Conservation (phyloP, 1,140 invertebrate species). For the Drosophila malerkotliana region DNA sequence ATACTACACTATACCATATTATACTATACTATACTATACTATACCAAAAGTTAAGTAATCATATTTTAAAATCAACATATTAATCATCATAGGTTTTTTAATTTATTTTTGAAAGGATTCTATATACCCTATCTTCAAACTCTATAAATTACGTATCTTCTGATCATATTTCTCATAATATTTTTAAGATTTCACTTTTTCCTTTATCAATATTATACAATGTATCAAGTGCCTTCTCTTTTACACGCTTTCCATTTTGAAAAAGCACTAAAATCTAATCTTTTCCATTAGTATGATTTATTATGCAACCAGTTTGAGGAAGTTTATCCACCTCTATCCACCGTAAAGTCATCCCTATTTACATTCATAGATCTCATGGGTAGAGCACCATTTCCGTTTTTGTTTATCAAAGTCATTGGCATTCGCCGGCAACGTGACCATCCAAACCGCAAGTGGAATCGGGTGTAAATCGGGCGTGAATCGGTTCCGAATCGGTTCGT, state of each 20-base stretch:
- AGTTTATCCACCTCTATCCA: not conserved
- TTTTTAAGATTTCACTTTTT: not conserved
- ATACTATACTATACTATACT: no score
- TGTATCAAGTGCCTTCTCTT: not conserved
- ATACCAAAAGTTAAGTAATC: no score
- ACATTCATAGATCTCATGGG: conserved; percentile 4
- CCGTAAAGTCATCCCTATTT: not conserved
- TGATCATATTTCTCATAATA: not conserved
- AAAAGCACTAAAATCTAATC: not conserved
- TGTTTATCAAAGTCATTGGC: conserved; percentile 47
- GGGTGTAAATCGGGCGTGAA: conserved; percentile 33
- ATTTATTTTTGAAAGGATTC: no score
- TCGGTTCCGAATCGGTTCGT: conserved; percentile 40
- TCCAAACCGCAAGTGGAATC: conserved; percentile 33
- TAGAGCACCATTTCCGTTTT: conserved; percentile 19
- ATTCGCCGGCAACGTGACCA: conserved; percentile 44
- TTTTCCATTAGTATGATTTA: not conserved
- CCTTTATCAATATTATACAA: not conserved
- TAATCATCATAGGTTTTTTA: no score
- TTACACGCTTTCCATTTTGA: no score
- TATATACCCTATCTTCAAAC: no score
- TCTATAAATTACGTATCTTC: no score
- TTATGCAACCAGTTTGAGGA: conserved; percentile 4
- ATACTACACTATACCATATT: no score
- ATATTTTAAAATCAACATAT: no score